These are phyloP conservation scores for Benitochromis conjunctus DNA, from an alignment of 2,113 vertebrate species.

Conservation along the genomic window DNA sequence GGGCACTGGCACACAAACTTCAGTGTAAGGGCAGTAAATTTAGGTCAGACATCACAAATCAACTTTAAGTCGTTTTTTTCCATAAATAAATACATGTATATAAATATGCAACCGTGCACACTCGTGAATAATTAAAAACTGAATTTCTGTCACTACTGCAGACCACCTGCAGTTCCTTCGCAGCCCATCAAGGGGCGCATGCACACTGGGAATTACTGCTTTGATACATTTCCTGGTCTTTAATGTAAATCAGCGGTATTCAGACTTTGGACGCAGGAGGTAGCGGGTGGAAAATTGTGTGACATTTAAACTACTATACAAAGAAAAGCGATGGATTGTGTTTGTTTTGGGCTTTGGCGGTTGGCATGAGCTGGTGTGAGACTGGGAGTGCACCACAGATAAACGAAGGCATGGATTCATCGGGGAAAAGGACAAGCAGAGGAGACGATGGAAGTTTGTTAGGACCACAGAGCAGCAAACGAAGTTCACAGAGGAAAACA, in stretches of 20 bases:
- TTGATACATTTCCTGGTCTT: background rate
- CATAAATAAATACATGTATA: background rate
- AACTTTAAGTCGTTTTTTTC: background rate
- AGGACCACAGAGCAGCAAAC: background rate
- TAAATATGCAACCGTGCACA: background rate
- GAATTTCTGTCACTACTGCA: background rate
- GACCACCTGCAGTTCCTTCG: background rate
- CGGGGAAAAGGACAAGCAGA: background rate
- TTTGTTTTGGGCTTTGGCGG: background rate
- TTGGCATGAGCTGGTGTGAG: background rate
- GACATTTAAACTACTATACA: background rate
- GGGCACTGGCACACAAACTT: accelerated
- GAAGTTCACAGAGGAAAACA: background rate
- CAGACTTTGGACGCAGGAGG: background rate
- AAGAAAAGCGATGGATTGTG: background rate
- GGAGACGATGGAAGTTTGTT: accelerated
- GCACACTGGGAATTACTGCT: background rate
- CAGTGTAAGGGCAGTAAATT: accelerated
- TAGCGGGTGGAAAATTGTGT: background rate
- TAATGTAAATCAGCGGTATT: background rate
- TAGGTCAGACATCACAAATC: background rate
- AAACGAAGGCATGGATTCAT: background rate
- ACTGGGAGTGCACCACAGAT: background rate
- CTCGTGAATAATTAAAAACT: too few species aligned
- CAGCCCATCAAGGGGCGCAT: accelerated